Conservation (phyloP, 1,140 invertebrate genomes). For the Drosophila takahashii region DNA sequence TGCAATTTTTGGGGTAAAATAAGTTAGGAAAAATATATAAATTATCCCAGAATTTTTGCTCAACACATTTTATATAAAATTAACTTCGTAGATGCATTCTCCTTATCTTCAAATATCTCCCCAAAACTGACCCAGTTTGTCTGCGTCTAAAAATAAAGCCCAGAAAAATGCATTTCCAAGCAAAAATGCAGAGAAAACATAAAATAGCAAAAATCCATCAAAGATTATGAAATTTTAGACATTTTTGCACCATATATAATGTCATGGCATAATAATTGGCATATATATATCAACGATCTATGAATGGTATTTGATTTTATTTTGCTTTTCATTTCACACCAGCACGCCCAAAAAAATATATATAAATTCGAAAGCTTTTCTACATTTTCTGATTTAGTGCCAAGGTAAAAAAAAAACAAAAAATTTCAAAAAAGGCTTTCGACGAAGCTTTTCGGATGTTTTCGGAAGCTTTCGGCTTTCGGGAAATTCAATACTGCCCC, state of each 20-base stretch:
- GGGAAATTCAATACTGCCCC: slow-evolving; percentile 53
- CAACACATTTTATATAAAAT: too few relatives aligned
- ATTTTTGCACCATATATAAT: slow-evolving; percentile 1
- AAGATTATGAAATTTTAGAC: slow-evolving; percentile 7
- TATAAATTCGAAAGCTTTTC: slow-evolving; percentile 11
- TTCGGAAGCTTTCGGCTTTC: slow-evolving; percentile 31
- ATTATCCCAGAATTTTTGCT: too few relatives aligned
- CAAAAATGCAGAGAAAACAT: slow-evolving; percentile 5
- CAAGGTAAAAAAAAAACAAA: slow-evolving; percentile 64
- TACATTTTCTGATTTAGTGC: slow-evolving; percentile 66
- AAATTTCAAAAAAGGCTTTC: slow-evolving; percentile 28
- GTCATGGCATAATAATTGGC: slow-evolving; percentile 9
- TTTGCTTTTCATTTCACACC: slow-evolving; percentile 20
- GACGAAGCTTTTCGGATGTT: slow-evolving; percentile 30
- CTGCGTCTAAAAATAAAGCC: slow-evolving; percentile 18
- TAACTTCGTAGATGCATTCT: neutral
- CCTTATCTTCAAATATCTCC: neutral
- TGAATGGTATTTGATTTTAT: slow-evolving; percentile 26
- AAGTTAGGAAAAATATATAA: neutral
- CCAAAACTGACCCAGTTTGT: slow-evolving; percentile 31
- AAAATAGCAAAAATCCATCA: neutral
- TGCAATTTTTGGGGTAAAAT: neutral
- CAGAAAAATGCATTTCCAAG: slow-evolving; percentile 13
- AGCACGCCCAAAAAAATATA: slow-evolving; percentile 8
- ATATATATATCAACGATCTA: slow-evolving; percentile 14